A percentile compares a stretch with the other conserved stretches of the same genome.
Conservation (phyloP, 1,140 invertebrate species). For the Neodiprion fabricii region DNA sequence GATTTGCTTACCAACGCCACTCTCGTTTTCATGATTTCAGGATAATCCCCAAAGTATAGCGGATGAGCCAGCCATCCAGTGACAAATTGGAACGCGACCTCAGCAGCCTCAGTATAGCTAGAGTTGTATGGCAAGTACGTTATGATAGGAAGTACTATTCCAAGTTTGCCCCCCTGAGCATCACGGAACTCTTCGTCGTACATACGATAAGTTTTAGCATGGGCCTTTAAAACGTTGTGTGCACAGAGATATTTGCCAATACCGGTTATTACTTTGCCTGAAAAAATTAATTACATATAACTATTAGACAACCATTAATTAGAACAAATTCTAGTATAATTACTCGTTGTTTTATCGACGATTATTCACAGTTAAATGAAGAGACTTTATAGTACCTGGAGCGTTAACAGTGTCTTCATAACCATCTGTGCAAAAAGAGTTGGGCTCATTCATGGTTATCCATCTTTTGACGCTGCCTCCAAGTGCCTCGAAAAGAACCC, state of each 20-base stretch:
- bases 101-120: neutral
- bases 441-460: slow-evolving; percentile 24
- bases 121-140: neutral
- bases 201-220: slow-evolving; percentile 54
- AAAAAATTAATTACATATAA: slow-evolving; percentile 18
- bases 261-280: slow-evolving; percentile 52
- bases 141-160: neutral
- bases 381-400: slow-evolving; percentile 24
- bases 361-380: neutral
- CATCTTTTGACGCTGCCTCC: slow-evolving; percentile 25
- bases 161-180: neutral
- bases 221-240: slow-evolving; percentile 63
- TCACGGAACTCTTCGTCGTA: neutral
- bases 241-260: slow-evolving; percentile 61
- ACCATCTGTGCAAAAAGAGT: slow-evolving; percentile 43
- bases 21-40: slow-evolving; percentile 51
- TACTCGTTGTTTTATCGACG: too few species aligned
- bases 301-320: neutral
- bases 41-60: slow-evolving; percentile 38
- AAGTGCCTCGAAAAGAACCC: slow-evolving; percentile 21
- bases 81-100: neutral
- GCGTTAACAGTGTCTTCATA: slow-evolving; percentile 33
- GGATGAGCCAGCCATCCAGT: neutral
- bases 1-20: slow-evolving; percentile 57
- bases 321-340: too few species aligned